Percentiles rank a stretch among this genome's conserved stretches.
Conservation (phyloP, 2,888 invertebrate genomes). For the Lasius platythorax region DNA sequence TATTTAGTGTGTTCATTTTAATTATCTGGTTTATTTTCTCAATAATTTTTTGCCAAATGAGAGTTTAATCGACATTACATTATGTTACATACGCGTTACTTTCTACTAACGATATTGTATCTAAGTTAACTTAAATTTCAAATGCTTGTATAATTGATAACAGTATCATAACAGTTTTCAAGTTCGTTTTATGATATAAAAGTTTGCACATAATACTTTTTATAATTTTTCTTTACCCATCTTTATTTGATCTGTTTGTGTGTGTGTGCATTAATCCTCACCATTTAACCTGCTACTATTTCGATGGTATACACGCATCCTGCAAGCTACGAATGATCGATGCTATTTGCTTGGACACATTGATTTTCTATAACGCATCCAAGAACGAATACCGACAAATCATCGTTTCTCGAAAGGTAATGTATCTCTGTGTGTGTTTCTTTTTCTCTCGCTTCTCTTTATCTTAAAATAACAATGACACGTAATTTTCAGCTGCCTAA, state of each 20-base stretch:
- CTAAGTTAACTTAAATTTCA: slow-evolving; percentile 4
- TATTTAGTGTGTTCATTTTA: neutral
- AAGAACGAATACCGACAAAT: slow-evolving; percentile 10
- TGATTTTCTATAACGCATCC: slow-evolving; percentile 33
- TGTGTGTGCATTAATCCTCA: slow-evolving; percentile 28
- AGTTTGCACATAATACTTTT: slow-evolving; percentile 23
- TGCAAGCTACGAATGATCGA: slow-evolving; percentile 42
- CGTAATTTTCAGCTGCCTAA: slow-evolving; percentile 13
- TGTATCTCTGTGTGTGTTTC: neutral
- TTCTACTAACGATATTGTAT: neutral
- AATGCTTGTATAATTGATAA: slow-evolving; percentile 6
- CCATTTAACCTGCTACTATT: slow-evolving; percentile 4
- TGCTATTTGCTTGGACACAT: slow-evolving; percentile 46
- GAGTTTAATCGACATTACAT: slow-evolving; percentile 12
- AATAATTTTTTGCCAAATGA: neutral
- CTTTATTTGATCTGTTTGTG: slow-evolving; percentile 6
- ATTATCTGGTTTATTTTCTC: neutral
- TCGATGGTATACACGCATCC: slow-evolving; percentile 14
- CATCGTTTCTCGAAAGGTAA: slow-evolving; percentile 31
- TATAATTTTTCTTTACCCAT: slow-evolving; percentile 22
- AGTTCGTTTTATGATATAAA: slow-evolving; percentile 22
- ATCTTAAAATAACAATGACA: neutral
- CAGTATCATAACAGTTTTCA: neutral
- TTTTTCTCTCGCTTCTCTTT: slow-evolving; percentile 6
- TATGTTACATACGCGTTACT: neutral